These are phyloP conservation scores for Camponotus fellah DNA, from an alignment of 2,888 invertebrate species.

Conservation along the genomic window DNA sequence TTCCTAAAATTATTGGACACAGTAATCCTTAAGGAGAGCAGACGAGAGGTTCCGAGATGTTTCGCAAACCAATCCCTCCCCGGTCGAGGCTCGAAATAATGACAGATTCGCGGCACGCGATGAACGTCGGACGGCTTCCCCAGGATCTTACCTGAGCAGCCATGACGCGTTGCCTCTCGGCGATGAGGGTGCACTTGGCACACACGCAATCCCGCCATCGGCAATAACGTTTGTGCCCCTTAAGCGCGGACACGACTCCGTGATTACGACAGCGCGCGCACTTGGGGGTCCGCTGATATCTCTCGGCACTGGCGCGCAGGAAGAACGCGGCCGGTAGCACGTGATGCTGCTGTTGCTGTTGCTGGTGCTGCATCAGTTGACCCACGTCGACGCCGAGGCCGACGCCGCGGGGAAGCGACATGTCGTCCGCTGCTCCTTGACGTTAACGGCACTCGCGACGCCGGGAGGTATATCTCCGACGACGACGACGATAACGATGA, in stretches of 20 bases:
- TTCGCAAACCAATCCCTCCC: not conserved
- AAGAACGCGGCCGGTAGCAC: conserved; percentile 96
- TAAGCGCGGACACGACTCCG: conserved; percentile 98
- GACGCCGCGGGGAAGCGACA: conserved; percentile 95
- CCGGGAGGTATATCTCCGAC: not conserved
- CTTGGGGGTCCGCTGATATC: conserved; percentile 98
- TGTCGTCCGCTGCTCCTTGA: conserved; percentile 83
- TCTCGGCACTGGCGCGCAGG: conserved; percentile 93
- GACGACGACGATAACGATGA: conserved; percentile 15
- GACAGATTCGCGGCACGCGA: not conserved
- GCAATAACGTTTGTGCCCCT: conserved; percentile 98
- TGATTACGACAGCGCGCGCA: conserved; percentile 99
- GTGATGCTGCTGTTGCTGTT: conserved; percentile 90
- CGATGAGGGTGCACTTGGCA: conserved; percentile 99
- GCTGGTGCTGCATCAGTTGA: conserved; percentile 92
- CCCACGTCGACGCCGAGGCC: conserved; percentile 96
- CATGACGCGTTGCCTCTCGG: conserved; percentile 99
- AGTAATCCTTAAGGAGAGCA: not conserved
- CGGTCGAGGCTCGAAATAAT: not conserved
- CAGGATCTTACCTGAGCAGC: conserved; percentile 93
- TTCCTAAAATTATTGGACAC: too few relatives aligned
- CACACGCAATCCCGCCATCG: conserved; percentile 99
- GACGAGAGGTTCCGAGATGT: not conserved
- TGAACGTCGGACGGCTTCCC: not conserved
- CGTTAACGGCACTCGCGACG: conserved; percentile 6